These are phyloP conservation scores for Arothron firmamentum DNA, from an alignment of 2,113 vertebrate genomes.

Conservation along the genomic window DNA sequence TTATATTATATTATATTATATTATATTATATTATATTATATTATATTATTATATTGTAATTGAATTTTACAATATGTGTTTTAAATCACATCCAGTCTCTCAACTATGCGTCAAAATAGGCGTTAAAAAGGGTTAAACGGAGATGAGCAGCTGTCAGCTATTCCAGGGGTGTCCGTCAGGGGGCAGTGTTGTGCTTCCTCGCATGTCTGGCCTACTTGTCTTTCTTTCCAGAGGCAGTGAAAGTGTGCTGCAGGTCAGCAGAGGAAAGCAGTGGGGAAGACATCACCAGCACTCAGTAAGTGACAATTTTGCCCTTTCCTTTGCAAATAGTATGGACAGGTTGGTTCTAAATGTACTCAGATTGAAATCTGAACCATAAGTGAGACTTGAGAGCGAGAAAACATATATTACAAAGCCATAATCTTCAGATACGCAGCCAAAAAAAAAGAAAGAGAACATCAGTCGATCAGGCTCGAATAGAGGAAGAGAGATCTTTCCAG, in stretches of 20 bases:
- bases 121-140: not conserved
- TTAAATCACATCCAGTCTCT: not conserved
- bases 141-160: not conserved
- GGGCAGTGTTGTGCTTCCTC: constrained; percentile 33
- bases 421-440: too few relatives aligned
- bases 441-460: too few relatives aligned
- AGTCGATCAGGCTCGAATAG: too few relatives aligned
- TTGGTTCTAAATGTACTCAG: too few relatives aligned
- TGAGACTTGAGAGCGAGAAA: too few relatives aligned
- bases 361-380: too few relatives aligned
- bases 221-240: constrained; percentile 15
- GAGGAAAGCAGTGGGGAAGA: not conserved
- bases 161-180: constrained; percentile 39
- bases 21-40: too few relatives aligned
- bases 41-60: too few relatives aligned
- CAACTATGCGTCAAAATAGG: not conserved
- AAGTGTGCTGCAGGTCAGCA: constrained; percentile 32
- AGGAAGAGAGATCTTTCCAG: too few relatives aligned
- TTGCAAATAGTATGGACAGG: too few relatives aligned
- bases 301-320: not conserved
- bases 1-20: too few relatives aligned
- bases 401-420: too few relatives aligned
- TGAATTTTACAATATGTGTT: not conserved
- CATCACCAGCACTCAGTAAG: constrained; percentile 2
- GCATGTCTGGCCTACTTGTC: constrained; percentile 14